Base-by-base conservation (phyloP, 2,888 invertebrate genomes). In the Priocnemis perturbator region DNA sequence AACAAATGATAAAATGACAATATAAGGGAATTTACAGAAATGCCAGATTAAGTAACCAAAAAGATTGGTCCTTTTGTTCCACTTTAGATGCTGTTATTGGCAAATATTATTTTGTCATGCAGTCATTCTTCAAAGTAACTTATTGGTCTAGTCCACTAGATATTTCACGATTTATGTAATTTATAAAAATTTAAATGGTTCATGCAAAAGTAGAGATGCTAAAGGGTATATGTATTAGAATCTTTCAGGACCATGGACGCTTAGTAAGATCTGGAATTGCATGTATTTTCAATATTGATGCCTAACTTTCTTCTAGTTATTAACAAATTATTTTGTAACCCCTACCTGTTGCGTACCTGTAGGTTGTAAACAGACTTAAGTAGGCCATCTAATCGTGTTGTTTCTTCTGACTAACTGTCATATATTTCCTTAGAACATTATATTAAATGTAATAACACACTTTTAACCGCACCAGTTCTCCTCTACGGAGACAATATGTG, bases 221-320 rank as follows among this genome's bases (percentile, higher is more conserved):
- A 11, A 37, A 37, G 4, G 37, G 11, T 37, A 37, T 37, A 11
- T 37, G 1, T 37, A 11, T 37, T 37, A 37, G 37, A 9, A 37
- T 37, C 37, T 60, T 50, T 30, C 52, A 67, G 67, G 71, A 68
- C 63, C 69, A 73, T 73, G 73, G 72, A 59, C 44, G 44, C 26
- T 57, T 66, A 17, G 58, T 60, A 47, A 60, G 50, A 30, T 47
- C 62, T 26, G 23, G 11, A 26, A 60, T 45, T 17, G 60, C 60
- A 60, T 52, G 52, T 52, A 26, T 3, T 48, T 44, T 65, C 21
- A 45, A 60, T 53, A 37, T 37, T 37, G 37, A 37, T 37, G 37
- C 4, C 37, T 37, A 37, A 37, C 37, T 37, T 37, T 37, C 14
- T 37, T 37, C 2, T 37, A 37, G 7, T 1, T 7, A 37, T 37